phyloP scores from a whole-genome alignment of 2,113 vertebrate genomes.

The Sorex araneus region DNA sequence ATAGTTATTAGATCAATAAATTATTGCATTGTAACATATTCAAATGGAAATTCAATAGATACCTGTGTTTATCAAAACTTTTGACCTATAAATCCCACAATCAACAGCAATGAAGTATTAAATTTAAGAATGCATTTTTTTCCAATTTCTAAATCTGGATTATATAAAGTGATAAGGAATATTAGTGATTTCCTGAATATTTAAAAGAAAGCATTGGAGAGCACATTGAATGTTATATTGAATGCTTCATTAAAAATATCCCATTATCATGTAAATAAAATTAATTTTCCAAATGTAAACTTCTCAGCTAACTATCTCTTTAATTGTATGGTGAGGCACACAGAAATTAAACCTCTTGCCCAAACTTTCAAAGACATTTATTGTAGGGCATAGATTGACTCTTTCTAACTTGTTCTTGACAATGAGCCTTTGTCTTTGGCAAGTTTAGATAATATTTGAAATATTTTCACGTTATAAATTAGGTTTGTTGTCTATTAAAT shows the following conservation, averaged over 20 bases:
- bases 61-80: conserved; percentile 36
- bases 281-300: background rate
- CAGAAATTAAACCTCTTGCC: background rate
- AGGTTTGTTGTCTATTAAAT: background rate
- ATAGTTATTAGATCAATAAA: background rate
- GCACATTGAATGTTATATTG: background rate
- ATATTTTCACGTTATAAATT: background rate
- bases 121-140: conserved; percentile 25
- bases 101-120: background rate
- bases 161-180: background rate
- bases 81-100: conserved; percentile 32
- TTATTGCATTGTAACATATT: conserved; percentile 30
- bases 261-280: background rate
- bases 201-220: conserved; percentile 22
- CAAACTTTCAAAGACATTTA: background rate
- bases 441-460: conserved; percentile 40
- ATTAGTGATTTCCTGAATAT: conserved; percentile 38
- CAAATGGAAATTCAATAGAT: conserved; percentile 9
- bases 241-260: conserved; percentile 19
- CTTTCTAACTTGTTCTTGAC: background rate
- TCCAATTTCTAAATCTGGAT: background rate
- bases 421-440: background rate
- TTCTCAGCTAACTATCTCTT: background rate
- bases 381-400: background rate
- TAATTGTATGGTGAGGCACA: background rate